A percentile compares a stretch with the other conserved stretches of the same genome.
Evolutionary conservation across 2,113 vertebrate genomes (phyloP).

Genomic region (Takifugu bimaculatus): DNA sequence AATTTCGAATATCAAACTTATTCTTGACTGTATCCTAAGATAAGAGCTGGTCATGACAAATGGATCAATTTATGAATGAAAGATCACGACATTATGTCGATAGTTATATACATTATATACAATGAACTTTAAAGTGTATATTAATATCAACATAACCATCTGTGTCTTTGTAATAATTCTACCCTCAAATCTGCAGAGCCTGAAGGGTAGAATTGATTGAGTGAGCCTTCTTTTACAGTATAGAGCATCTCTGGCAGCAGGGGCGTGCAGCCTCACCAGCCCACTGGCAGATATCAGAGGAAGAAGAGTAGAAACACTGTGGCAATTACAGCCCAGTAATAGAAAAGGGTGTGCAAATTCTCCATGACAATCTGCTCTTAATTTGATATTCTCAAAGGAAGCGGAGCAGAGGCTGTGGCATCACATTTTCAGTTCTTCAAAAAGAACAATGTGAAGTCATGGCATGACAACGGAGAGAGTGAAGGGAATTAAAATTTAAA

Average conservation of each 20-base stretch:
- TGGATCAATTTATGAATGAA: no score
- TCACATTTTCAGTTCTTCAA: constrained; percentile 9
- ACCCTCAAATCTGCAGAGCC: not conserved
- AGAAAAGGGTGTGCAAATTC: constrained; percentile 12
- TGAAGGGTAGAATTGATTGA: not conserved
- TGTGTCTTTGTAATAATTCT: not conserved
- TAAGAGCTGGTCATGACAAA: no score
- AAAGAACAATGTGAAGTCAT: not conserved
- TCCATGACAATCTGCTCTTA: constrained; percentile 30
- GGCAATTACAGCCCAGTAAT: not conserved
- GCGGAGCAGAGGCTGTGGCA: not conserved
- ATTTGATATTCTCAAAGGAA: constrained; percentile 9
- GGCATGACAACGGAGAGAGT: not conserved
- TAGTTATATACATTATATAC: not conserved
- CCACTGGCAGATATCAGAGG: not conserved
- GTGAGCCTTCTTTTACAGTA: constrained; percentile 13
- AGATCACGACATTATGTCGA: no score
- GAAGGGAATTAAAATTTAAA: not conserved
- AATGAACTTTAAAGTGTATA: no score
- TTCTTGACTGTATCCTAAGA: no score
- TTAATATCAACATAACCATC: no score
- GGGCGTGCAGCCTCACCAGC: constrained; percentile 10
- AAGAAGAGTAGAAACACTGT: not conserved
- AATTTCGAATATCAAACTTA: no score
- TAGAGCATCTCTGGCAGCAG: constrained; percentile 18